Base-by-base conservation (phyloP, 1,140 invertebrate genomes). In the Carcinoscorpius rotundicauda region DNA sequence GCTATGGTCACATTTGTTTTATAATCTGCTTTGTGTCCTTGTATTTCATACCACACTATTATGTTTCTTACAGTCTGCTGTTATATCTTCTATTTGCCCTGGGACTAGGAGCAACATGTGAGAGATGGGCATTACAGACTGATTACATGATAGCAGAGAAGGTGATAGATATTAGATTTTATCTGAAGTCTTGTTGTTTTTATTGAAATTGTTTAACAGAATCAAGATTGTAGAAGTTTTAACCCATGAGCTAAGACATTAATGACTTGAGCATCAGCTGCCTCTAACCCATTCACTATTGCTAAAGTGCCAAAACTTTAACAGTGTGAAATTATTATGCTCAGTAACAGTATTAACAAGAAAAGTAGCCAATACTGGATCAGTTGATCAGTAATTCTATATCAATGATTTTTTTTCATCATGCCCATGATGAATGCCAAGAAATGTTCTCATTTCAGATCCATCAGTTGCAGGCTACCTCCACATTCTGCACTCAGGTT, bases 61-160 rank as follows among this genome's bases (percentile, higher is more conserved):
- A n/a, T 55, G 6, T 55, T 6, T 55, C n/a, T 55, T n/a, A 55
- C 6, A 55, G 53, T 55, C 53, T 55, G 6, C n/a, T 55, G 6
- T n/a, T 55, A 8, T 55, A 55, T 55, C 53, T 55, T 55, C 53
- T 88, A 70, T 95, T 98, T 77, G 85, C 92, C 4, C 75, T 97
- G 63, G 89, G 93, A 70, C 80, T 98, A 69, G 94, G 91, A 50
- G 84, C 89, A 51, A 95, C 91, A 8, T 95, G 93, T 72, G 82
- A 83, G 58, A 81, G 93, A 69, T 73, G 76, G 5, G 82, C 80
- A 6, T 79, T 98, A 6, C 80, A 88, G 48, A 84, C 78, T 11
- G 88, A 97, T 77, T 94, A 88, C 72, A 91, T 93, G 81, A 93
- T 98, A 72, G 86, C 87, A 10, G 87, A 89, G n/a, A 88, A 88